A percentile compares a stretch with the other conserved stretches of the same genome.
Evolutionary conservation across 2,888 invertebrate genomes (phyloP).

Genomic region (Linhomoeus sp.): DNA sequence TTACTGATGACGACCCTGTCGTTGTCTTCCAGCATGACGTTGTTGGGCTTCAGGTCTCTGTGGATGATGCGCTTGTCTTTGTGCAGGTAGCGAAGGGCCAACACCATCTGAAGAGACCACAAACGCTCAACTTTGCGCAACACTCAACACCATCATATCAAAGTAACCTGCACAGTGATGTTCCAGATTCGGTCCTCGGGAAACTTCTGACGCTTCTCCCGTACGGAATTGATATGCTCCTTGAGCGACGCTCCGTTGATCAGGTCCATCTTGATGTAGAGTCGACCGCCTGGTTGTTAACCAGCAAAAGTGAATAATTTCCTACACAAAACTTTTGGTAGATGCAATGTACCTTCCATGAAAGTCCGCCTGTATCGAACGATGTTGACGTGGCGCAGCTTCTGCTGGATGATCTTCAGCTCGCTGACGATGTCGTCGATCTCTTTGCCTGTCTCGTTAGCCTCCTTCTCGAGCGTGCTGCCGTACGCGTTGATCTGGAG

Average conservation of each 20-base stretch:
- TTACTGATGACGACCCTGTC: constrained; percentile 13
- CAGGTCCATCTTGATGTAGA: constrained; percentile 35
- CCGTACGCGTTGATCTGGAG: background rate
- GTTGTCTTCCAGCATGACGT: constrained; percentile 14
- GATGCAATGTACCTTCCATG: constrained; percentile 22
- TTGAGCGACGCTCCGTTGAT: constrained; percentile 32
- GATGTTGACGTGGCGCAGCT: constrained; percentile 33
- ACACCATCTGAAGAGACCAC: constrained; percentile 25
- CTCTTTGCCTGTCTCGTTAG: constrained; percentile 22
- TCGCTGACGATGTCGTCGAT: constrained; percentile 33
- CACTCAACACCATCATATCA: no score
- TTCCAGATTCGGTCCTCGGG: constrained; percentile 31
- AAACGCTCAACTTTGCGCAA: no score
- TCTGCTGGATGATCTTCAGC: constrained; percentile 31
- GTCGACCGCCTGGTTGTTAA: constrained; percentile 28
- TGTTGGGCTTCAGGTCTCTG: constrained; percentile 16
- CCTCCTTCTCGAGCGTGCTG: constrained; percentile 1
- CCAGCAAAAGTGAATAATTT: no score
- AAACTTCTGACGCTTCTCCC: constrained; percentile 29
- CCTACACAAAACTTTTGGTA: background rate
- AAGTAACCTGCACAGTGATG: constrained; percentile 30
- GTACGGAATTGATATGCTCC: constrained; percentile 32
- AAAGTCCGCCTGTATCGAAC: constrained; percentile 33
- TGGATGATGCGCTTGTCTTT: constrained; percentile 32
- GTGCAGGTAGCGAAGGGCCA: constrained; percentile 33